Conservation (phyloP, 2,888 invertebrate genomes). For the Achlya flavicornis region DNA sequence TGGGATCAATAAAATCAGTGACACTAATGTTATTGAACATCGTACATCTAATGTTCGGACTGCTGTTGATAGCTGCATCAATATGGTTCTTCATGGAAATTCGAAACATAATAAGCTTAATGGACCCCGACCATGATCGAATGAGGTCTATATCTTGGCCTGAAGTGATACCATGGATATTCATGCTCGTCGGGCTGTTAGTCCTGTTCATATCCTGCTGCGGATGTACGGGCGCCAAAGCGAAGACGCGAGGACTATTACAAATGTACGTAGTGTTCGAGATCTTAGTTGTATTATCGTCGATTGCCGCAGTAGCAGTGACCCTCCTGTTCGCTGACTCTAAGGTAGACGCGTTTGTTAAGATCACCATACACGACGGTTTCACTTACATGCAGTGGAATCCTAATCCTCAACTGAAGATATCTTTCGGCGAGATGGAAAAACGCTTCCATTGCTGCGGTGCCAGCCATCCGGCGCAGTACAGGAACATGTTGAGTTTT, state of each 20-base stretch:
- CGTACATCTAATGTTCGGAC: slow-evolving; percentile 54
- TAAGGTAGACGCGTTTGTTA: slow-evolving; percentile 66
- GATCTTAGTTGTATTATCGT: slow-evolving; percentile 48
- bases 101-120: slow-evolving; percentile 55
- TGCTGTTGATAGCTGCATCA: slow-evolving; percentile 56
- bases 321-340: slow-evolving; percentile 67
- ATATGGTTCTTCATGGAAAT: slow-evolving; percentile 72
- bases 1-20: slow-evolving; percentile 33
- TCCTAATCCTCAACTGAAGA: slow-evolving; percentile 47
- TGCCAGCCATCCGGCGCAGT: slow-evolving; percentile 69
- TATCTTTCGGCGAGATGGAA: slow-evolving; percentile 61
- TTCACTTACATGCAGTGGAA: slow-evolving; percentile 50
- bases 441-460: slow-evolving; percentile 73
- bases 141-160: slow-evolving; percentile 76
- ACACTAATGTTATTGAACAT: slow-evolving; percentile 58
- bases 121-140: slow-evolving; percentile 69
- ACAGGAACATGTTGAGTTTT: slow-evolving; percentile 69
- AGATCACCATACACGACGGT: slow-evolving; percentile 50
- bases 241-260: slow-evolving; percentile 55
- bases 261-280: slow-evolving; percentile 54
- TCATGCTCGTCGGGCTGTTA: slow-evolving; percentile 60
- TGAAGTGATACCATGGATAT: slow-evolving; percentile 75
- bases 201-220: slow-evolving; percentile 61
- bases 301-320: slow-evolving; percentile 55
- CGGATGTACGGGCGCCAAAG: slow-evolving; percentile 64